Evolutionary conservation across 1,140 invertebrate species (phyloP).

Genomic region (Nymphalis io): DNA sequence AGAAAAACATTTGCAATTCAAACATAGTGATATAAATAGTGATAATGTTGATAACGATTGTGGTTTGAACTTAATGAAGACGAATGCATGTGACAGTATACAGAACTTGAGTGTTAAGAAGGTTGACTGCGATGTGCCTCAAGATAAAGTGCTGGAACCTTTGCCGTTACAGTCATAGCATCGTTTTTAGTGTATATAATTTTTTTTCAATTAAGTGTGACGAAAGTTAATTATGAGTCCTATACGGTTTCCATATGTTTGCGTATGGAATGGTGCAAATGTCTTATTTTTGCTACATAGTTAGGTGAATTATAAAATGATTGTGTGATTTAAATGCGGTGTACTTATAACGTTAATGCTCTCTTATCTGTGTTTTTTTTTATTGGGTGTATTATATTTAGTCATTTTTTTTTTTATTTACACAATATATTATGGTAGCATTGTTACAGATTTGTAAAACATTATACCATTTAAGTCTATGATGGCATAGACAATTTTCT

Average conservation of each 20-base stretch:
- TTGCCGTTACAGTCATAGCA: conserved; percentile 45
- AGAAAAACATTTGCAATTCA: conserved; percentile 73
- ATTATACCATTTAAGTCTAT: no score
- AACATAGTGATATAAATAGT: conserved; percentile 52
- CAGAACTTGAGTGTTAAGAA: conserved; percentile 72
- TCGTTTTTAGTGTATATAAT: neutral
- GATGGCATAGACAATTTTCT: no score
- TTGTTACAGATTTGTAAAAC: no score
- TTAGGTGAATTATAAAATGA: neutral
- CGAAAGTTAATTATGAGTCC: neutral
- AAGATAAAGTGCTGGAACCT: conserved; percentile 14
- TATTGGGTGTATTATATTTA: conserved; percentile 8
- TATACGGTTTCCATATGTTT: neutral
- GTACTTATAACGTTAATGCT: conserved; percentile 10
- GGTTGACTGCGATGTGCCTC: conserved; percentile 31
- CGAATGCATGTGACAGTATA: conserved; percentile 43
- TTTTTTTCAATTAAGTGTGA: neutral
- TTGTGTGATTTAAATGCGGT: neutral
- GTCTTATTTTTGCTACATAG: conserved; percentile 8
- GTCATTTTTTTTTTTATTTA: neutral
- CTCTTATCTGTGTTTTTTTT: neutral
- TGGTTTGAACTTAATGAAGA: conserved; percentile 43
- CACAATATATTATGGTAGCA: no score
- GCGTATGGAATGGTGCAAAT: conserved; percentile 9
- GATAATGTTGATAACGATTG: conserved; percentile 13